phyloP scores from a whole-genome alignment of 2,113 vertebrate species.

The Acrocephalus kingi region DNA sequence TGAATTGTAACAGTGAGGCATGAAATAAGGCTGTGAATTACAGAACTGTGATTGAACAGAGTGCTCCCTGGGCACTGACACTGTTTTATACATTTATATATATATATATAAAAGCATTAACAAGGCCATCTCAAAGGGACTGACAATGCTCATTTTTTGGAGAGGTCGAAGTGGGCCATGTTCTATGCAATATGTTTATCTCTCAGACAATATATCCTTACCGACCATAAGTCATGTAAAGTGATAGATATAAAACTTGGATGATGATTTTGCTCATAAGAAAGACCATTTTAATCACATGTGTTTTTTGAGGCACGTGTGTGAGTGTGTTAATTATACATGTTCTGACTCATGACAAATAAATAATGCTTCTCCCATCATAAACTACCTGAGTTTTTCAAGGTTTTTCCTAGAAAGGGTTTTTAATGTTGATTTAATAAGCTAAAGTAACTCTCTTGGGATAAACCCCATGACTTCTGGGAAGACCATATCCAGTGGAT shows the following conservation, averaged over 20 bases:
- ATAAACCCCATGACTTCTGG: neutral
- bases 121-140: neutral
- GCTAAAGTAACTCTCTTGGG: neutral
- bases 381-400: neutral
- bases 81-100: neutral
- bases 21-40: neutral
- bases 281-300: neutral
- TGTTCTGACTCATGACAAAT: neutral
- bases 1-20: neutral
- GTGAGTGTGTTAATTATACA: neutral
- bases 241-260: neutral
- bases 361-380: neutral
- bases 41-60: neutral
- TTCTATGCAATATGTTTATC: neutral
- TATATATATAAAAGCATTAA: neutral
- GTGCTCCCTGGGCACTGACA: neutral
- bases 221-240: neutral
- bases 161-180: fast-evolving
- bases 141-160: neutral
- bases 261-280: neutral
- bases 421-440: neutral
- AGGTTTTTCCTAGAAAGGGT: neutral
- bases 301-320: fast-evolving
- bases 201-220: neutral
- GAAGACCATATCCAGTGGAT: neutral